Base-by-base conservation (phyloP, 2,888 invertebrate genomes). In the Eupithecia subumbrata region DNA sequence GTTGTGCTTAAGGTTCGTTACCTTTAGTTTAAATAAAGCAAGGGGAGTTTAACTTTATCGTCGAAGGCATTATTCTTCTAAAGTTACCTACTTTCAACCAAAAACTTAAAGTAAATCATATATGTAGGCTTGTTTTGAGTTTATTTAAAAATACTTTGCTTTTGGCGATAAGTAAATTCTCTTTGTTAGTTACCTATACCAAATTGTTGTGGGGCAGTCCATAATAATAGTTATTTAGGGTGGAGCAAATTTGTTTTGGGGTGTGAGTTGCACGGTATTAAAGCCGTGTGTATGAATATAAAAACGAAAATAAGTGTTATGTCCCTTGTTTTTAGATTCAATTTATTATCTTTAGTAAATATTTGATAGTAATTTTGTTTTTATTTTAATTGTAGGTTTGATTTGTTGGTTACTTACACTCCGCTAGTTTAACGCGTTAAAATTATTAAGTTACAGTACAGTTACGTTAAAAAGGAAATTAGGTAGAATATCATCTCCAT, bases 131-230 rank as follows among this genome's bases (percentile, higher is more conserved):
- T 56, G 52, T 52, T 5, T 22, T 11, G 22, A n/a, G 11, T 56
- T 22, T 8, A 52, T 22, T 52, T 9, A 56, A 56, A 22, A 56
- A 56, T 60, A 25, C 22, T 12, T 43, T 60, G 60, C 40, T 43
- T 68, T 68, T 43, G 14, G 43, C 68, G 68, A 40, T 68, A 43
- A 25, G 16, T 8, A 40, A 68, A 45, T 40, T 68, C 43, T 40
- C 22, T 68, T 68, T 22, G 40, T 40, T 40, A 22, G 22, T 25
- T 66, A n/a, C n/a, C n/a, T n/a, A 63, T n/a, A 34, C 71, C 48
- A 66, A 70, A 70, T 70, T 70, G 56, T 70, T 56, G 60, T 70
- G 56, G 56, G 52, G 52, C 48, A 22, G 45, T 48, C 69, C n/a
- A 69, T 30, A 14, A 25, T 48, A 52, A 22, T 56, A 56, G 22